Base-by-base conservation (phyloP, 2,888 invertebrate species). In the Tetranychus piercei region DNA sequence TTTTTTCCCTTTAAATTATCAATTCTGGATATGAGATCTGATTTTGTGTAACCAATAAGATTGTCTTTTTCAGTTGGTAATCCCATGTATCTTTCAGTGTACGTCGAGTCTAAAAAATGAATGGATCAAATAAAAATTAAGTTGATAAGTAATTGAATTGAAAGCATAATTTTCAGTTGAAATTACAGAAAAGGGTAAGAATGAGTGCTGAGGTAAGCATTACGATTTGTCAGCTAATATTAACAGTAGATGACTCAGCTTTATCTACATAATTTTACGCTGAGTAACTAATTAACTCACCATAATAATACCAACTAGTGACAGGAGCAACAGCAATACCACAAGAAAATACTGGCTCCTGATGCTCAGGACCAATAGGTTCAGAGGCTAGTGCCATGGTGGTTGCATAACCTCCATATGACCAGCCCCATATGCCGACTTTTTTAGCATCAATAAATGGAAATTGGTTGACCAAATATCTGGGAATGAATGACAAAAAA, bases 381-480 rank as follows among this genome's bases (percentile, higher is more conserved):
- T 92, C 92, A 78, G 87, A 87, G 8, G 93, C 93, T 74, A 97
- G 84, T 2, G 91, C 90, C 77, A 92, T 86, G 0, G 92, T 88
- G 0, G 95, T 89, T 0, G 94, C 88, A 82, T 93, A 97, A 4
- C 95, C 97, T 69, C 77, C 97, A 81, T 96, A 97, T 75, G 93
- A 91, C 88, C 93, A 92, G 4, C 97, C 97, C 92, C 93, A 94
- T 77, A 97, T 91, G 0, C 93, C 94, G 77, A 94, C 91, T 20
- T 92, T 87, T 7, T 89, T 87, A 73, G 89, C 87, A 82, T 95
- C 94, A 72, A 96, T 90, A 81, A 92, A 95, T 81, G 91, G 90
- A 6, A 93, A 85, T 11, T 90, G 90, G 80, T 93, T 91, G 7
- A 90, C 86, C 67, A 95, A 86, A 81, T 92, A 91, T 80, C 79